Evolutionary conservation across 2,888 invertebrate species (phyloP), one percentile per base, ranked within the genome.

Genomic region (Seladonia tumulorum): DNA sequence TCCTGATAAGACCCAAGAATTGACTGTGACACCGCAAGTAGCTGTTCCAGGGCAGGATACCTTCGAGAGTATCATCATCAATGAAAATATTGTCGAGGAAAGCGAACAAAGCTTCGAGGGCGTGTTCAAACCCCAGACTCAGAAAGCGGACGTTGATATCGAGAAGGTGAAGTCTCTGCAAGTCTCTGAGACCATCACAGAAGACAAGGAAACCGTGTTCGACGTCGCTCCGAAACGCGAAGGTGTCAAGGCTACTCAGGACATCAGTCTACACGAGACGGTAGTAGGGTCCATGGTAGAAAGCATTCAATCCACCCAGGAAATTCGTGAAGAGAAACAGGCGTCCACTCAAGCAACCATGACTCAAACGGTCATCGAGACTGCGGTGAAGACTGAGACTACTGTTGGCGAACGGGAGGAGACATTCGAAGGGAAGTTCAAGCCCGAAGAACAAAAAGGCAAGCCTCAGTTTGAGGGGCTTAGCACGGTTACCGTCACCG

Each of bases 11-110:
- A 49, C 74, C 2, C 72, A 91, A 4, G 89, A 91, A 29, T 83
- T 90, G 63, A 91, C 91, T 71, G 91, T 92, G 22, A 90, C 92
- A 63, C 95, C 95, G 35, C 95, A 95, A 76, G 94, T 92, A 72
- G 96, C 96, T 18, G 91, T 93, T 72, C 89, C 95, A 77, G 95
- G 92, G 47, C 96, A 95, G 89, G 95, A 96, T 79, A 94, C 95
- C 49, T 94, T 96, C 79, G 96, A 96, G 92, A 95, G 96, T 91
- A 88, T 97, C 63, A 95, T 96, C 82, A 93, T 97, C 18, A 95
- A 95, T 22, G 96, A 97, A 93, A 95, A 93, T 90, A 79, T 94
- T 45, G 86, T 93, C 39, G 94, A 95, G 87, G 95, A 96, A 74
- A 95, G 95, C 53, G 95, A 96, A 88, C 93, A 93, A 76, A 89